Conservation (phyloP, 2,113 vertebrate genomes). For the Oriolus oriolus region DNA sequence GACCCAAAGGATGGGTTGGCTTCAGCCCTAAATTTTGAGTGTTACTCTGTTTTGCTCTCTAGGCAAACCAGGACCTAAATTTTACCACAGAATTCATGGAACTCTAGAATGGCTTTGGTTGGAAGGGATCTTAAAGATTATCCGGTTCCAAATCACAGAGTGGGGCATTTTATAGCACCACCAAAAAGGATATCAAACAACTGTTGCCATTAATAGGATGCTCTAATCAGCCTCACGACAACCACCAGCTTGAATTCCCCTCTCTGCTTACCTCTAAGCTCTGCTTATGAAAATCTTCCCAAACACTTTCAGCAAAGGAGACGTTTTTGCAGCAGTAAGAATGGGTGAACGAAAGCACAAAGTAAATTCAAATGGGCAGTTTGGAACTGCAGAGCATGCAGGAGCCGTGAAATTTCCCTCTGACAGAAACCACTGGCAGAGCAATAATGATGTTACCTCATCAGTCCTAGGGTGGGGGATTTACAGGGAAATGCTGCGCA, state of each 20-base stretch:
- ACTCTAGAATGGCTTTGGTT: background rate
- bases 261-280: background rate
- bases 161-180: background rate
- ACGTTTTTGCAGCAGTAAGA: background rate
- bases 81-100: background rate
- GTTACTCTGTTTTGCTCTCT: fast-evolving
- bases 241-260: background rate
- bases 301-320: background rate
- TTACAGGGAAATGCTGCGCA: background rate
- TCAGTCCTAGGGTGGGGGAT: background rate
- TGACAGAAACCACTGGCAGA: background rate
- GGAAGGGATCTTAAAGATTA: background rate
- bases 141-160: background rate
- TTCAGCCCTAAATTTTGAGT: background rate
- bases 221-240: background rate
- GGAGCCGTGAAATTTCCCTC: background rate
- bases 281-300: background rate
- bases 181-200: background rate
- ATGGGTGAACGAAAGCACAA: background rate
- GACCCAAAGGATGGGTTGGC: background rate
- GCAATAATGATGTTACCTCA: fast-evolving
- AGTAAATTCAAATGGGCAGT: background rate
- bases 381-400: background rate
- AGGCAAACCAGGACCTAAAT: background rate
- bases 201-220: background rate